Evolutionary conservation across 2,797 vertebrate species (phyloP).

Genomic region (Enteromius mattozi): DNA sequence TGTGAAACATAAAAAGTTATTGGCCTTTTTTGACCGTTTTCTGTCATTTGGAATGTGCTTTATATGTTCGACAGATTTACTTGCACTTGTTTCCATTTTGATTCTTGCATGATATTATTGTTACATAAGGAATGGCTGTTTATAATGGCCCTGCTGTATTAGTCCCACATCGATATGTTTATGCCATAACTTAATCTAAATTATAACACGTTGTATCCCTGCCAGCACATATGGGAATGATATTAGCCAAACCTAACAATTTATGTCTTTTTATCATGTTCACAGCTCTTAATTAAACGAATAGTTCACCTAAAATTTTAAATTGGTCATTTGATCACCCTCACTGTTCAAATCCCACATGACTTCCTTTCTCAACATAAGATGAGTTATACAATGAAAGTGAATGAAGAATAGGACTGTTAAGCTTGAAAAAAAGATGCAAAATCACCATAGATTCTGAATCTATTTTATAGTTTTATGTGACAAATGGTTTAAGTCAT

Average conservation of each 20-base stretch:
- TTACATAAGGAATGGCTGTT: conserved; percentile 30
- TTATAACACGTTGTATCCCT: conserved; percentile 56
- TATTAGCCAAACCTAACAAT: conserved; percentile 51
- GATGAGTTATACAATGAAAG: not conserved
- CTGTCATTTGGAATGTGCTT: conserved; percentile 33
- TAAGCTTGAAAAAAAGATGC: not conserved
- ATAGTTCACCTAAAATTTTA: not conserved
- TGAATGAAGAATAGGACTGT: not conserved
- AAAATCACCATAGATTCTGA: not conserved
- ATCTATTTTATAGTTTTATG: not conserved
- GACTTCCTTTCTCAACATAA: conserved; percentile 16
- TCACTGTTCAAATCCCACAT: not conserved
- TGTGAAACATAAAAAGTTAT: conserved; percentile 53
- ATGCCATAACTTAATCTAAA: conserved; percentile 60
- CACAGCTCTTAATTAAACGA: conserved; percentile 20
- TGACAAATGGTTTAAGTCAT: conserved; percentile 10
- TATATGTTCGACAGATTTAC: conserved; percentile 29
- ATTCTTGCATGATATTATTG: conserved; percentile 44
- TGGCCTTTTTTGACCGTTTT: conserved; percentile 40
- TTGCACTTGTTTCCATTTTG: conserved; percentile 13
- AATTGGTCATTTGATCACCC: not conserved
- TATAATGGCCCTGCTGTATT: conserved; percentile 64
- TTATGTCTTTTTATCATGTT: conserved; percentile 28
- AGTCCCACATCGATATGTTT: conserved; percentile 58
- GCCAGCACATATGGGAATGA: conserved; percentile 59